Conservation (phyloP, 92 coral and sea anemone species). For the Porites divaricata region DNA sequence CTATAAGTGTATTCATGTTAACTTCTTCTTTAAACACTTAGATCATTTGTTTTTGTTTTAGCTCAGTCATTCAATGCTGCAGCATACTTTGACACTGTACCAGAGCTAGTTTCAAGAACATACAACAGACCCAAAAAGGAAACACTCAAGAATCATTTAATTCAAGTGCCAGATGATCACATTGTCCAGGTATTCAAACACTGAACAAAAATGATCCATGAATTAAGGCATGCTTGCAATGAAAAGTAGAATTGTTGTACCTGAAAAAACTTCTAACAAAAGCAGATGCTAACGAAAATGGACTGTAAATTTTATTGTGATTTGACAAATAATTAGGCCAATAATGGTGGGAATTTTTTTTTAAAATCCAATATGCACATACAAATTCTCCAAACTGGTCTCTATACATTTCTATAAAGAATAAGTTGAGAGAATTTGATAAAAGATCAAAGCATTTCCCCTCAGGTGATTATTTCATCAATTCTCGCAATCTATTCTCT, state of each 20-base stretch:
- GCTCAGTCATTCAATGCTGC: conserved; percentile 84
- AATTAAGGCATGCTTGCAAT: too few relatives aligned
- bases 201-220: too few relatives aligned
- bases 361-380: too few relatives aligned
- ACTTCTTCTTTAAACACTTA: neutral
- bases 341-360: too few relatives aligned
- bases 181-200: conserved; percentile 61
- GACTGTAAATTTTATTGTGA: too few relatives aligned
- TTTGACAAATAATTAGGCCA: too few relatives aligned
- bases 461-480: too few relatives aligned
- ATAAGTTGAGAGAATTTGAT: too few relatives aligned
- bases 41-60: conserved; percentile 30
- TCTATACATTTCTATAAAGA: too few relatives aligned
- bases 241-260: neutral
- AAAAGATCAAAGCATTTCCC: too few relatives aligned
- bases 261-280: neutral
- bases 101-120: conserved; percentile 77
- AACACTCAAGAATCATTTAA: conserved; percentile 50
- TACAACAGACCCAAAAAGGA: conserved; percentile 89
- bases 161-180: conserved; percentile 39
- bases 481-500: too few relatives aligned
- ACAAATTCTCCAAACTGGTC: too few relatives aligned
- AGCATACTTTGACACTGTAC: conserved; percentile 78
- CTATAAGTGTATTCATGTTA: neutral
- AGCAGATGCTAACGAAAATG: neutral